Evolutionary conservation across 1,140 invertebrate genomes (phyloP), one percentile per base, ranked within the genome.

Genomic region (Forficula auricularia): DNA sequence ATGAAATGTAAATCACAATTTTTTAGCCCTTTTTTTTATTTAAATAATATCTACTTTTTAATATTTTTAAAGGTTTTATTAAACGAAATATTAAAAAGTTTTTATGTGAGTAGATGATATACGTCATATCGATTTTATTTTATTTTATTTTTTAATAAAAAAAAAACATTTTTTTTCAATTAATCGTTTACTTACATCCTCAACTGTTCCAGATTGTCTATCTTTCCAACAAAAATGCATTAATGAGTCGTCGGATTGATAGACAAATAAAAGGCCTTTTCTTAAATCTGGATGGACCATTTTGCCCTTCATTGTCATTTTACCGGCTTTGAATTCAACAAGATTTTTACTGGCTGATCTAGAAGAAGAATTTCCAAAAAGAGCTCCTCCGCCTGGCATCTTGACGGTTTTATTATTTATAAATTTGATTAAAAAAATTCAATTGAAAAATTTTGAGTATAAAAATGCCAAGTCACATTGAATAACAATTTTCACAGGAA

Each of bases 151-250:
- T n/a, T n/a, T n/a, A n/a, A n/a, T n/a, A n/a, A n/a, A n/a, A n/a
- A n/a, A n/a, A n/a, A n/a, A n/a, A n/a, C n/a, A n/a, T n/a, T n/a
- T n/a, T n/a, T n/a, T n/a, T n/a, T n/a, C n/a, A n/a, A n/a, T n/a
- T n/a, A n/a, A n/a, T n/a, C n/a, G n/a, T n/a, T n/a, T n/a, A 51
- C 54, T 60, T 62, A 83, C 82, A 66, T 86, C 80, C 65, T 84
- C 82, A 27, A 81, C 67, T 12, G 66, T 66, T 41, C 77, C 77
- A 35, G 76, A 76, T 31, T 76, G 75, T 32, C 91, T 72, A 64
- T 96, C 90, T 65, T 95, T 95, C 92, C 92, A 97, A 61, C 88
- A 96, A 55, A 97, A 94, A 65, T 97, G 91, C 78, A 94, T 92
- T 16, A 97, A 65, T 7, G 86, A 84, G 64, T 98, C 95, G 47